These are phyloP conservation scores for Mus minutoides DNA, from an alignment of 2,797 vertebrate species.

Conservation along the genomic window DNA sequence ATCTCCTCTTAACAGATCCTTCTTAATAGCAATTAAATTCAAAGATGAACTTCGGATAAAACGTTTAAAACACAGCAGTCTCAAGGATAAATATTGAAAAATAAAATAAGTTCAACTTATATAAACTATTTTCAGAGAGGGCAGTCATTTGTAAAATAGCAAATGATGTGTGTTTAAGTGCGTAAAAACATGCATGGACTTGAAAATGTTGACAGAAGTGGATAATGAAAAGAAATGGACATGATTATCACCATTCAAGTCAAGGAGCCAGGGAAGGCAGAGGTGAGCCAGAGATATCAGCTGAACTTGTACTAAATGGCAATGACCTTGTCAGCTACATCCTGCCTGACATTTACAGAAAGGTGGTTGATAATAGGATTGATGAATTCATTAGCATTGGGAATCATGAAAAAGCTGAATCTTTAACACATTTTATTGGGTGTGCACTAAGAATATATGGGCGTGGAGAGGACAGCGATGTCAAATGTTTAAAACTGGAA, in stretches of 20 bases:
- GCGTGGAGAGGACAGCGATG: constrained; percentile 42
- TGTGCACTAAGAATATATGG: constrained; percentile 43
- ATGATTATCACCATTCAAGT: constrained; percentile 39
- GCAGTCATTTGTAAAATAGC: not conserved
- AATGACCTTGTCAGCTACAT: constrained; percentile 57
- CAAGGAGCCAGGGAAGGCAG: constrained; percentile 23
- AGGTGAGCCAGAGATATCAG: constrained; percentile 6
- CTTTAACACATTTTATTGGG: constrained; percentile 67
- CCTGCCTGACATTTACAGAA: constrained; percentile 72
- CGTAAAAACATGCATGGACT: constrained; percentile 1
- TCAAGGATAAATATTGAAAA: constrained; percentile 26
- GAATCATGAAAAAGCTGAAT: constrained; percentile 55
- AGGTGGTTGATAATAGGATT: constrained; percentile 47
- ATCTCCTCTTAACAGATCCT: no score
- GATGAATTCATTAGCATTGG: constrained; percentile 74
- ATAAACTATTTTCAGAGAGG: constrained; percentile 2
- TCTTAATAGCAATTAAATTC: not conserved
- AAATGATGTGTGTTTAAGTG: not conserved
- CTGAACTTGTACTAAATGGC: constrained; percentile 44
- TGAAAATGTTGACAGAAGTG: constrained; percentile 29
- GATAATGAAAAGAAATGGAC: constrained; percentile 5
- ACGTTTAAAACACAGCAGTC: not conserved
- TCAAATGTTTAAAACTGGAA: constrained; percentile 53
- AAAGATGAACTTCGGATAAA: not conserved
- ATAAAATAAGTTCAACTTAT: not conserved